Conservation (phyloP, 2,797 vertebrate genomes). For the Bovichtus variegatus region DNA sequence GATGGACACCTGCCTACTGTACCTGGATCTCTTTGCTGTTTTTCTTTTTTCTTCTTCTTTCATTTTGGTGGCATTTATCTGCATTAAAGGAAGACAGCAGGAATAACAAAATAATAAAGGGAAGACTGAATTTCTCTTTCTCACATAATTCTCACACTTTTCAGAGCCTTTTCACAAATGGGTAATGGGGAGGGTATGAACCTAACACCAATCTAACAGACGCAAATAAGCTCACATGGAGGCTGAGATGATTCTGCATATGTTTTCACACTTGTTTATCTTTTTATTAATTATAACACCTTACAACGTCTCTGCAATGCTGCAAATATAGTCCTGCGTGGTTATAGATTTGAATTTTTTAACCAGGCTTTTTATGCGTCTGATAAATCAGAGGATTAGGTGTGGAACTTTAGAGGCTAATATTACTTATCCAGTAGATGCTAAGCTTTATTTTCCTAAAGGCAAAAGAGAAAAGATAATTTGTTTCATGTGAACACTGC, state of each 20-base stretch:
- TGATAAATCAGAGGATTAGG: constrained; percentile 9
- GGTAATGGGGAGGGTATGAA: constrained; percentile 22
- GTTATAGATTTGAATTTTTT: not conserved
- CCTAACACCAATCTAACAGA: constrained; percentile 9
- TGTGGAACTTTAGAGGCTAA: not conserved
- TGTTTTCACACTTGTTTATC: constrained; percentile 8
- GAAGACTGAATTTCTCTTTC: constrained; percentile 9
- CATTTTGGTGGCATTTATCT: constrained; percentile 40
- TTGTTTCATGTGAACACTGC: constrained; percentile 27
- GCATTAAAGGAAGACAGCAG: constrained; percentile 6
- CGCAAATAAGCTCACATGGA: not conserved
- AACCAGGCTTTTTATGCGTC: not conserved
- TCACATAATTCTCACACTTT: not conserved
- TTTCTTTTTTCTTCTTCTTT: constrained; percentile 30
- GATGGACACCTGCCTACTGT: constrained; percentile 55
- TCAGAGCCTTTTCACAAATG: not conserved
- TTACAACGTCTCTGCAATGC: not conserved
- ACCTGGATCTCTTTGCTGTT: constrained; percentile 40
- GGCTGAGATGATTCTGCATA: constrained; percentile 4
- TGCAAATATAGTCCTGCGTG: not conserved
- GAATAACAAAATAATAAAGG: not conserved
- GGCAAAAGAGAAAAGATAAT: constrained; percentile 17
- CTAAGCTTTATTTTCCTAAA: constrained; percentile 7
- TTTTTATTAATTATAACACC: constrained; percentile 2
- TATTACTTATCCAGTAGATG: constrained; percentile 11